These are phyloP conservation scores for Didymodactylos carnosus DNA, from an alignment of 2,888 invertebrate species.

Conservation along the genomic window DNA sequence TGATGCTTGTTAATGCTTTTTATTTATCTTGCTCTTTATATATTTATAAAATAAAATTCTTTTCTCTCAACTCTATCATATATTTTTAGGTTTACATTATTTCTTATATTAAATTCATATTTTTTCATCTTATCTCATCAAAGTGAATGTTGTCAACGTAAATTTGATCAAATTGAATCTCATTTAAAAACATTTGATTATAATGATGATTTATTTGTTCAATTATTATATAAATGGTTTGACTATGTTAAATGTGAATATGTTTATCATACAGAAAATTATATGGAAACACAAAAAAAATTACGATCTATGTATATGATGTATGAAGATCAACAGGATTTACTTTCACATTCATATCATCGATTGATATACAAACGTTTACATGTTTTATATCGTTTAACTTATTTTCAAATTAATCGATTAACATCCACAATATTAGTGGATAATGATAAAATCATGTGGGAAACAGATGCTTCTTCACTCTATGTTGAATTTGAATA, in stretches of 20 bases:
- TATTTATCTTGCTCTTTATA: too few species aligned
- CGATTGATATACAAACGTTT: neutral
- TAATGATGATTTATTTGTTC: neutral
- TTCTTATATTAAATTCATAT: neutral
- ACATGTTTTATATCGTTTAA: neutral
- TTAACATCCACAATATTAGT: neutral
- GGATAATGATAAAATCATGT: neutral
- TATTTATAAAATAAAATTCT: too few species aligned
- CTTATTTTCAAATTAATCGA: neutral
- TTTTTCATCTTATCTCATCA: neutral
- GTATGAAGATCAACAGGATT: neutral
- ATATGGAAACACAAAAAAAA: neutral
- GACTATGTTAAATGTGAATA: neutral
- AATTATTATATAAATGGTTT: neutral
- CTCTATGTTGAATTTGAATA: neutral
- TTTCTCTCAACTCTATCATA: too few species aligned
- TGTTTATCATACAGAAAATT: neutral
- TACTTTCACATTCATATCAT: neutral
- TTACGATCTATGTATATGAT: too few species aligned
- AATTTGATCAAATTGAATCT: neutral
- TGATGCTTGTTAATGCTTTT: too few species aligned
- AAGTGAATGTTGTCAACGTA: neutral
- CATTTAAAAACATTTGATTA: neutral
- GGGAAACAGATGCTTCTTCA: neutral
- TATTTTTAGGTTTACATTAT: neutral